Base-by-base conservation (phyloP, 2,113 vertebrate species). In the Thermophis baileyi region DNA sequence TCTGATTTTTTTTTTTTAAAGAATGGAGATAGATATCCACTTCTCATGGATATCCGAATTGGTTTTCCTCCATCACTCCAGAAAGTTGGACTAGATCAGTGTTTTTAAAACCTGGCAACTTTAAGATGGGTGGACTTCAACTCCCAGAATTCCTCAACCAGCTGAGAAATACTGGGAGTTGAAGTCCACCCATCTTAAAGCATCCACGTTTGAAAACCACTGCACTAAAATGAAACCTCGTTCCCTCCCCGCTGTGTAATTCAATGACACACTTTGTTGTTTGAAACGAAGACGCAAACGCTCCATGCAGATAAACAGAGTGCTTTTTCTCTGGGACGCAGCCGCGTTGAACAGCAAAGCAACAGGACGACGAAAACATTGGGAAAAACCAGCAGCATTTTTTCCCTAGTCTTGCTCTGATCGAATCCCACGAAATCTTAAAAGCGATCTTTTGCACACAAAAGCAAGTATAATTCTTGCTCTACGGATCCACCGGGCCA, bases 181-280 rank as follows among this genome's bases (percentile, higher is more conserved):
- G 57, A 60, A 60, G 57, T 69, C 30, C 30, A 16, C 63, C 12
- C 30, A 16, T 69, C 30, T 69, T 16, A 35, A 69, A 69, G 63
- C 63, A 14, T 6, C 30, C 60, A n/a, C n/a, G 11, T 30, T 69
- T n/a, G 30, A n/a, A 69, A 69, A 14, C 10, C 30, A 0, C 60
- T 2, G 60, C 27, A n/a, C 4, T 4, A n/a, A 30, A 5, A 11
- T 22, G 1, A 2, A 2, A 2, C 6, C 24, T 8, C 30, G 63
- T n/a, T n/a, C n/a, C 30, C n/a, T 35, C 16, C 63, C n/a, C 30
- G 2, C 4, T 18, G 30, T 35, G 6, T 35, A 18, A 14, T 35
- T 35, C 63, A 74, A 35, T 35, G 63, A 74, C n/a, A 35, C 14
- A 35, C n/a, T 74, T 74, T 35, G 14, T 74, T 74, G 63, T 35